A percentile compares a stretch with the other conserved stretches of the same genome.
These are phyloP conservation scores for Catharus ustulatus DNA, from an alignment of 2,797 vertebrate species.

Conservation along the genomic window DNA sequence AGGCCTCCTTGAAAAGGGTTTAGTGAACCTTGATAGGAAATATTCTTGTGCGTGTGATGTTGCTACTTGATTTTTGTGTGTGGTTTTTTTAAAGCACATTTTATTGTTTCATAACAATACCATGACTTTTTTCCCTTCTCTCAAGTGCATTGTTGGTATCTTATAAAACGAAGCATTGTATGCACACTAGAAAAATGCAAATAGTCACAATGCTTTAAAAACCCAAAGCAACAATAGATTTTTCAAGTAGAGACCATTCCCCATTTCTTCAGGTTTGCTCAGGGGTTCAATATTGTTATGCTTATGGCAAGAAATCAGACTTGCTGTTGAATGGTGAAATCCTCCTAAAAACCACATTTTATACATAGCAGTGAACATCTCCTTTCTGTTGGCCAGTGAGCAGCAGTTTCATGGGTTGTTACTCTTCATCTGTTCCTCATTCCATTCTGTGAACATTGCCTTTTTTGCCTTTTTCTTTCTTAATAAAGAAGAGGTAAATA, in stretches of 20 bases:
- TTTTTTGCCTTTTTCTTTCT: not conserved
- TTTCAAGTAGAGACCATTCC: not conserved
- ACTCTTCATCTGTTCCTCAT: not conserved
- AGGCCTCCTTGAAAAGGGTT: not conserved
- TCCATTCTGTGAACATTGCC: not conserved
- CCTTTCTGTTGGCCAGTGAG: not conserved
- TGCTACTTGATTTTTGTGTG: not conserved
- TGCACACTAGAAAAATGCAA: not conserved
- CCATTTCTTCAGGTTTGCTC: not conserved
- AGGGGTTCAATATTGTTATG: not conserved
- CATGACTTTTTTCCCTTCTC: not conserved
- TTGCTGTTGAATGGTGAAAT: not conserved
- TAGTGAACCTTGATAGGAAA: not conserved
- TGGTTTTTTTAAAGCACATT: not conserved
- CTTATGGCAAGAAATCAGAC: not conserved
- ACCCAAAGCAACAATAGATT: not conserved
- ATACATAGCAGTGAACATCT: not conserved
- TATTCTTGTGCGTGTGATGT: not conserved
- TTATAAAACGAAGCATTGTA: not conserved
- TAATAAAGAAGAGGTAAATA: not conserved
- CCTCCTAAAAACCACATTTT: not conserved
- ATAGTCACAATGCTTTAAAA: constrained; percentile 11
- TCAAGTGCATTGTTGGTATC: not conserved
- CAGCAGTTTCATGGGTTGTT: not conserved
- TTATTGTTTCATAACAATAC: not conserved